Evolutionary conservation across 2,888 invertebrate genomes (phyloP), one percentile per base, ranked within the genome.

Genomic region (Ichneumon xanthorius): DNA sequence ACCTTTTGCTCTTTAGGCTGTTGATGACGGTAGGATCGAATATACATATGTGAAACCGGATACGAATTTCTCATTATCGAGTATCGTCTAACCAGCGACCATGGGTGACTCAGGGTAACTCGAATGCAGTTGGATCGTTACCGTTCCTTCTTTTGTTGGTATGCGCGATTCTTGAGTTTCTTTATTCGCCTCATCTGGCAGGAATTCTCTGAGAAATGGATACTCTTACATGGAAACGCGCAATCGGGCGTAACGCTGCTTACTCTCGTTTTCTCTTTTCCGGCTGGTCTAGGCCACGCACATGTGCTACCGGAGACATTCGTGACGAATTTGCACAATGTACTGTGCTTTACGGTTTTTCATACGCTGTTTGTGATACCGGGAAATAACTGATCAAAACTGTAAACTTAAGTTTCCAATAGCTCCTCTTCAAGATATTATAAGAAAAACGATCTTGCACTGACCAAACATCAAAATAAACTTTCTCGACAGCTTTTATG

Each of bases 241-340:
- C 85, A 72, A 82, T 80, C 82, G 85, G 76, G 77, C 85, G 82
- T 80, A 77, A 82, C 82, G 80, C 82, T 73, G 53, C 48, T 71
- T 37, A 65, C 71, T 70, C 80, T 61, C 61, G 70, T 70, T 75
- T 50, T 61, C 84, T 76, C 71, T 65, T 63, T 84, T 84, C 48
- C 67, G 72, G 40, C 72, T 61, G 72, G 9, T 30, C 40, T 65
- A 58, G 45, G 61, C 53, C 22, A 16, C 19, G 11, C 50, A 78
- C 45, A 72, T 48, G 61, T 83, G 68, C 50, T 6, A 19, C 22
- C 19, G 33, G 48, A 14, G 16, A 65, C 48, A 70, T 65, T 68
- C 73, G 81, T 73, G 70, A 78, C 53, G 77, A 84, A 81, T 68
- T 37, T 33, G 37, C 63, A 68, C 30, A 6, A 4, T 16, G 4